Conservation (phyloP, 2,113 vertebrate species). For the Columba livia region DNA sequence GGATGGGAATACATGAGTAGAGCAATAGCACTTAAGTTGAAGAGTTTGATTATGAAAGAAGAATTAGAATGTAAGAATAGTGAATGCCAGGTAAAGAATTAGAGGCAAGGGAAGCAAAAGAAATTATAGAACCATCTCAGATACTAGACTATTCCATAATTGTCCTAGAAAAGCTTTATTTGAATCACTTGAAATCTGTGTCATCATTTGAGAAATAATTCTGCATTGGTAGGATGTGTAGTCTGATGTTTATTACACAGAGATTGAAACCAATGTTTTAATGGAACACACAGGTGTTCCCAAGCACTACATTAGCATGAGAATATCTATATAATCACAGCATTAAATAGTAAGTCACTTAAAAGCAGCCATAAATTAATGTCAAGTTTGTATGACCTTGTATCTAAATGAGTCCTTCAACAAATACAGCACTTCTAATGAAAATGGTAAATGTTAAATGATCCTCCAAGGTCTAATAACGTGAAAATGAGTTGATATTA, state of each 20-base stretch:
- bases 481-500: conserved; percentile 41
- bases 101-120: neutral
- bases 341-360: conserved; percentile 20
- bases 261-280: conserved; percentile 13
- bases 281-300: conserved; percentile 29
- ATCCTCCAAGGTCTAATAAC: conserved; percentile 32
- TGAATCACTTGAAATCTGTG: neutral
- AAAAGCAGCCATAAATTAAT: neutral
- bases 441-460: conserved; percentile 47
- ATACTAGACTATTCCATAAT: neutral
- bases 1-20: neutral
- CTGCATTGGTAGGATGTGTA: neutral
- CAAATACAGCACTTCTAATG: conserved; percentile 28
- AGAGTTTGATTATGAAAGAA: neutral
- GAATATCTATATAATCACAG: conserved; percentile 5
- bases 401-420: conserved; percentile 16
- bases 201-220: neutral
- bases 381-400: conserved; percentile 45
- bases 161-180: neutral
- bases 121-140: neutral
- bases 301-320: conserved; percentile 9
- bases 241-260: neutral
- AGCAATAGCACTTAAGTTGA: neutral
- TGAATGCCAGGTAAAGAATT: neutral
- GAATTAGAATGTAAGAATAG: neutral